These are phyloP conservation scores for Therioaphis trifolii DNA, from an alignment of 2,888 invertebrate species.

Conservation along the genomic window DNA sequence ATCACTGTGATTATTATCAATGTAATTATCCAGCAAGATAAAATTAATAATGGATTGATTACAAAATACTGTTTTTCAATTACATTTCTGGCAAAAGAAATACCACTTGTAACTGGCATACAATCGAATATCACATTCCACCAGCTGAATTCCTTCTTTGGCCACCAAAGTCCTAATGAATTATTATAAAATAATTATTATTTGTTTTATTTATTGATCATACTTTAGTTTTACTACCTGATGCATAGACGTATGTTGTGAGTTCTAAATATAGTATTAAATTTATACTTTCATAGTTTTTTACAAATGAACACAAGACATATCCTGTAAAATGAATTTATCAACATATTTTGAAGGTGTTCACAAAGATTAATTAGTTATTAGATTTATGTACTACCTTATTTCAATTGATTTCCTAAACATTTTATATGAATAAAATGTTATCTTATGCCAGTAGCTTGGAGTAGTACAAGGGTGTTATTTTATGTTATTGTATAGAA, in stretches of 20 bases:
- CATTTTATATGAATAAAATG: too few species aligned
- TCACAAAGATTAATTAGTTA: too few species aligned
- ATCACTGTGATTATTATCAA: not conserved
- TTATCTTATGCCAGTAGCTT: too few species aligned
- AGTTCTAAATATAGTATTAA: slow-evolving; percentile 24
- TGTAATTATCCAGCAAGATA: slow-evolving; percentile 14
- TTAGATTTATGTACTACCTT: too few species aligned
- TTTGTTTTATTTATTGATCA: not conserved
- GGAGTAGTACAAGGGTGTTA: too few species aligned
- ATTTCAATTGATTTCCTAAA: too few species aligned
- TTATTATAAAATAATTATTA: not conserved
- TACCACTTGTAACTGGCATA: slow-evolving; percentile 8
- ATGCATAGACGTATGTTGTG: not conserved
- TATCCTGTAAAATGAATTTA: slow-evolving; percentile 15
- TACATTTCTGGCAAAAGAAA: slow-evolving; percentile 26
- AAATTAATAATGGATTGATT: not conserved
- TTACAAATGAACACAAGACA: not conserved
- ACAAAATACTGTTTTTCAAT: slow-evolving; percentile 31
- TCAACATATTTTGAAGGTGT: not conserved
- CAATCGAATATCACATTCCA: not conserved
- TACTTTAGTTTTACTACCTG: slow-evolving; percentile 16
- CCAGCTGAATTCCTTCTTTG: not conserved
- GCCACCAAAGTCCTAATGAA: slow-evolving; percentile 45
- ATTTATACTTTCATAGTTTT: not conserved
- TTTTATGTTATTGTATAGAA: too few species aligned